A percentile compares a stretch with the other conserved stretches of the same genome.
These are phyloP conservation scores for Parnassius smintheus DNA, from an alignment of 2,888 invertebrate species.

Conservation along the genomic window DNA sequence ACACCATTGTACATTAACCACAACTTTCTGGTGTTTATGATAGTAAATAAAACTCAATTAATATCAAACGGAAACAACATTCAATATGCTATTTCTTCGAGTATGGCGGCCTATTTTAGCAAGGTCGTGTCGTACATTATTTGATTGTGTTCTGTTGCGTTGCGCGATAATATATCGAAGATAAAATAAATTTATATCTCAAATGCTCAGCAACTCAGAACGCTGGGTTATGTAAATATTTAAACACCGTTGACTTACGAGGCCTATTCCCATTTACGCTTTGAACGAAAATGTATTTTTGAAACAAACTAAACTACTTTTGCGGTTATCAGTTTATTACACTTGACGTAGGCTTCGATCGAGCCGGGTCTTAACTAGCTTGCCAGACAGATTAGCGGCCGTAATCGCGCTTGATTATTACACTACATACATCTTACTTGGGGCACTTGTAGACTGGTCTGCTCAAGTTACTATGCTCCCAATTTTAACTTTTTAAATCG, in stretches of 20 bases:
- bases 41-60: neutral
- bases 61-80: constrained; percentile 8
- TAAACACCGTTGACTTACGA: constrained; percentile 26
- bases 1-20: too few species aligned
- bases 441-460: too few species aligned
- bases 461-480: too few species aligned
- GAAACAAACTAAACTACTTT: neutral
- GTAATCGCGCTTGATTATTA: too few species aligned
- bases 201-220: neutral
- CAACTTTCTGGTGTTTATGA: neutral
- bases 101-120: neutral
- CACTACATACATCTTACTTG: too few species aligned
- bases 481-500: too few species aligned
- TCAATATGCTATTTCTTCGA: constrained; percentile 4
- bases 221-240: constrained; percentile 29
- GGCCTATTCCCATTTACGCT: neutral
- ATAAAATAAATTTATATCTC: constrained; percentile 19
- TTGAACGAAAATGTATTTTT: neutral
- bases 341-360: too few species aligned
- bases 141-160: constrained; percentile 8
- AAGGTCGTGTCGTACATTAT: constrained; percentile 18
- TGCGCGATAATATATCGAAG: constrained; percentile 16
- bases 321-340: too few species aligned
- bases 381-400: too few species aligned
- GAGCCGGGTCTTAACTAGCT: too few species aligned